These are phyloP conservation scores for Lathamus discolor DNA, from an alignment of 2,113 vertebrate species.

Conservation along the genomic window DNA sequence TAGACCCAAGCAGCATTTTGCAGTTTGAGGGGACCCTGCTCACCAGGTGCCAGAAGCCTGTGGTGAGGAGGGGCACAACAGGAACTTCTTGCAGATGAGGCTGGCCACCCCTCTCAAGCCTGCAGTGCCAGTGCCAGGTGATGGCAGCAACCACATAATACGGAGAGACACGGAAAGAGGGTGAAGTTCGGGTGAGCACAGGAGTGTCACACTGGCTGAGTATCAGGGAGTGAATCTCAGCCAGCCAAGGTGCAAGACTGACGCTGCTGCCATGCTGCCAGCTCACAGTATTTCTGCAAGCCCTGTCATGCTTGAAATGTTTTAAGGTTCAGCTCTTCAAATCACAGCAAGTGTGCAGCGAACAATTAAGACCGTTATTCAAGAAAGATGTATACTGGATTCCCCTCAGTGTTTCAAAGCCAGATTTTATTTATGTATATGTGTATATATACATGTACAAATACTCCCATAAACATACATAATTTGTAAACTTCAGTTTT, in stretches of 20 bases:
- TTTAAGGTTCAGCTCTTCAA: neutral
- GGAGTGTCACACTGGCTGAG: neutral
- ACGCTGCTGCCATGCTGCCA: neutral
- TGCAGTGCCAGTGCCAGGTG: neutral
- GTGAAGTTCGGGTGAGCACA: neutral
- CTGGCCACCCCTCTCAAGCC: neutral
- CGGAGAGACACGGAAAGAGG: neutral
- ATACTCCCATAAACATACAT: neutral
- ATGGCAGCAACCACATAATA: neutral
- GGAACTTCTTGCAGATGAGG: neutral
- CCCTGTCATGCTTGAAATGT: neutral
- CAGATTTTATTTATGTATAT: neutral
- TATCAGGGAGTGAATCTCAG: neutral
- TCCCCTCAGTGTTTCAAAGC: neutral
- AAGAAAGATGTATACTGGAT: neutral
- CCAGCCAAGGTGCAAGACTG: neutral
- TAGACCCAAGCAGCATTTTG: neutral
- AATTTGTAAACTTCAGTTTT: neutral
- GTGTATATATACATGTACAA: neutral
- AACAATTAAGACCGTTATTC: neutral
- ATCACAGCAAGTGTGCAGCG: neutral
- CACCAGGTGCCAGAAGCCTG: rapidly evolving
- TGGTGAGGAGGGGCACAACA: rapidly evolving
- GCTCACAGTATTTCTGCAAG: neutral
- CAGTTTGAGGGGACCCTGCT: neutral